phyloP scores from a whole-genome alignment of 2,113 vertebrate species.

The Dicentrarchus labrax region DNA sequence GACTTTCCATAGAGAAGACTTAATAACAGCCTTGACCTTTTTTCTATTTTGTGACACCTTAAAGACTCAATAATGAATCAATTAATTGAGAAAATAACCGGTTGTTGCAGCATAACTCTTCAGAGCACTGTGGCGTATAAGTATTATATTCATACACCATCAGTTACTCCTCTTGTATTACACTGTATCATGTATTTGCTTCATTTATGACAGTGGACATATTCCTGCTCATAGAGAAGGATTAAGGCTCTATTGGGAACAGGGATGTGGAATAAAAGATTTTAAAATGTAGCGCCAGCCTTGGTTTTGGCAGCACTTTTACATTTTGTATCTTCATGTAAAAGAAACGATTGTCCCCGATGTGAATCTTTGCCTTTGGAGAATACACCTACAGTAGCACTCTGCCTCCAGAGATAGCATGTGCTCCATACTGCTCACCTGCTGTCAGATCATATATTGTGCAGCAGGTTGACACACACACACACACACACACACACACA shows the following conservation, averaged over 20 bases:
- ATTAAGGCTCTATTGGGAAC: background rate
- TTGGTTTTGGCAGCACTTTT: background rate
- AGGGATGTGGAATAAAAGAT: background rate
- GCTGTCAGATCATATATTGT: conserved; percentile 42
- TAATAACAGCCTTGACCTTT: too few species aligned
- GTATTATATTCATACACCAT: background rate
- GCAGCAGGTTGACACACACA: conserved; percentile 11
- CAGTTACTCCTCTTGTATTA: background rate
- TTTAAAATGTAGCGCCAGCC: background rate
- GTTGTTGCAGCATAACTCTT: background rate
- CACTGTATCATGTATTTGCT: background rate
- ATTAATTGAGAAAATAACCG: background rate
- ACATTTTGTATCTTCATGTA: background rate
- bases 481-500: conserved; percentile 16
- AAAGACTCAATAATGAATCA: background rate
- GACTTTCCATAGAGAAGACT: too few species aligned
- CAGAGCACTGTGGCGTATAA: background rate
- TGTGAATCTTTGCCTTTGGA: conserved; percentile 33
- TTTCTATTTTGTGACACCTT: too few species aligned
- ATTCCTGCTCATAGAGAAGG: background rate
- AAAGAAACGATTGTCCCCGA: conserved; percentile 17
- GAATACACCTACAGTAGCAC: conserved; percentile 23
- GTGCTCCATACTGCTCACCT: conserved; percentile 39
- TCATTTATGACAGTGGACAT: background rate
- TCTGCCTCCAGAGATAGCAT: conserved; percentile 24